Evolutionary conservation across 2,888 invertebrate species (phyloP).

Genomic region (Timema podura): DNA sequence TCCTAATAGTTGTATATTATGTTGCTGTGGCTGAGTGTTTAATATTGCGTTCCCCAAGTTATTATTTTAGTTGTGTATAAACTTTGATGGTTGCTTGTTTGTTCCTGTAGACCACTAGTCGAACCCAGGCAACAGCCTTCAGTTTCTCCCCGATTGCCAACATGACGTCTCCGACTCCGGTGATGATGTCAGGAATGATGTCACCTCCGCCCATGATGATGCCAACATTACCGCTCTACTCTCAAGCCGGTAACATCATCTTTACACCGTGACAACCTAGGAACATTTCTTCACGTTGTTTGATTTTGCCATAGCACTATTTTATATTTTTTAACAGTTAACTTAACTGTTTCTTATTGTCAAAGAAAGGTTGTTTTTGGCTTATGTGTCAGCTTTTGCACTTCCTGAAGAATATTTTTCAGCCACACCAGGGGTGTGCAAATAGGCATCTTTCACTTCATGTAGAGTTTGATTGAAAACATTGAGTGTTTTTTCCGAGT

Average conservation of each 20-base stretch:
- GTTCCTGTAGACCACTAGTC: constrained; percentile 25
- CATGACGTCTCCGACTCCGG: constrained; percentile 40
- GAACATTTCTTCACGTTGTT: no score
- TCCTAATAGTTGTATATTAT: no score
- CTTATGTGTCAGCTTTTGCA: no score
- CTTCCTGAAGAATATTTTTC: no score
- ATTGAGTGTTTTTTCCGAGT: neutral
- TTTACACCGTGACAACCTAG: no score
- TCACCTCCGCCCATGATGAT: constrained; percentile 41
- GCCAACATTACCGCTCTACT: constrained; percentile 43
- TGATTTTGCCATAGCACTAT: no score
- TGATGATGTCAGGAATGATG: constrained; percentile 40
- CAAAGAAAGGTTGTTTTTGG: no score
- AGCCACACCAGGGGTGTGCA: no score
- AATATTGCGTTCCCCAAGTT: neutral
- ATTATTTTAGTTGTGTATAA: neutral
- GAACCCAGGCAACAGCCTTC: constrained; percentile 33
- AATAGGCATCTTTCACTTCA: neutral
- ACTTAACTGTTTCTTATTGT: no score
- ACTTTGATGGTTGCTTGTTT: neutral
- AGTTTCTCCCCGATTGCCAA: constrained; percentile 39
- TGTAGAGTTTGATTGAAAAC: neutral
- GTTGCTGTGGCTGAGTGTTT: neutral
- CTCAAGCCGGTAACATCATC: constrained; percentile 38
- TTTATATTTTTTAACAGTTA: no score